Base-by-base conservation (phyloP, 2,113 vertebrate species). In the Panurus biarmicus region DNA sequence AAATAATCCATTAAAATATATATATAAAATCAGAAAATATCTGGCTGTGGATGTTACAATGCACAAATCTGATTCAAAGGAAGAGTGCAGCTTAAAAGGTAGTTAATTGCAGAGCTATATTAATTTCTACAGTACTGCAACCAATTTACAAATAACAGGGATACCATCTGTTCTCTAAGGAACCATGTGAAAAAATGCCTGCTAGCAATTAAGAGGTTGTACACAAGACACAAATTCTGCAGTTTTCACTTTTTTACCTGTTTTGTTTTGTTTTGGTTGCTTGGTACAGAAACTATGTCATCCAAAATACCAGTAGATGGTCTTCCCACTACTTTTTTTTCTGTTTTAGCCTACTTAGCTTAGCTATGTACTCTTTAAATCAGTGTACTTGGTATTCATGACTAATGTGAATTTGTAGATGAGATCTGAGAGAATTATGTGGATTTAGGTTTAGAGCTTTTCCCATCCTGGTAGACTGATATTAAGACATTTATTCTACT, bases 371-470 rank as follows among this genome's bases (percentile, higher is more conserved):
- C 60, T 70, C 87, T 95, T 91, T 45, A 1, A 91, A 90, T 91
- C 89, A 80, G 75, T 66, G 47, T n/a, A 80, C 74, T 86, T 91
- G 67, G 78, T 93, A 93, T 86, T 94, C 82, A 93, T 84, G 60
- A 91, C 75, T 88, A 88, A 94, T 47, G 66, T 90, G 94, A 91
- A 94, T 90, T 85, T 91, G 78, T 60, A 91, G 72, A 95, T 8
- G 67, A 80, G 91, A 97, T 94, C 56, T 66, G 25, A 88, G 67
- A 93, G 93, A 95, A 95, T 96, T 96, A 96, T 74, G 67, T 66
- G 94, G 91, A 96, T 95, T 96, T 95, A 93, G 71, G 36, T 91
- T 95, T 80, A 95, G 85, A 93, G 92, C 79, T 95, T 93, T 93
- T 80, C 36, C 48, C 29, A 60, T 91, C 53, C 61, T 78, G 72